A percentile compares a stretch with the other conserved stretches of the same genome.
phyloP scores from a whole-genome alignment of 1,140 invertebrate species.

The Drosophila mayri region DNA sequence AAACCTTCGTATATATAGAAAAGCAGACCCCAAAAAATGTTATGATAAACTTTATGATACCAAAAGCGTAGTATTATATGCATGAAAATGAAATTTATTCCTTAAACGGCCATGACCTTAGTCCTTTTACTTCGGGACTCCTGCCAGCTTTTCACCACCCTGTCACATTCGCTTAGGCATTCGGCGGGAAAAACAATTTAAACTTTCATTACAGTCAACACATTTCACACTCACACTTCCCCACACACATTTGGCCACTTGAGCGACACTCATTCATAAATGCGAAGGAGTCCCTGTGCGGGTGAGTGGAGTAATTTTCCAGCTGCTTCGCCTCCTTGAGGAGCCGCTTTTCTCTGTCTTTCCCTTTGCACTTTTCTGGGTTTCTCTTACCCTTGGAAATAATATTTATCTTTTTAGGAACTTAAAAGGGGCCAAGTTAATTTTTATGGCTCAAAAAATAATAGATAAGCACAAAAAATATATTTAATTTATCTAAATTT shows the following conservation, averaged over 20 bases:
- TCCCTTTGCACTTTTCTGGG: neutral
- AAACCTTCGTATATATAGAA: neutral
- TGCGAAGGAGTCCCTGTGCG: constrained; percentile 17
- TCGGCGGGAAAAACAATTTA: constrained; percentile 68
- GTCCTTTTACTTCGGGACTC: neutral
- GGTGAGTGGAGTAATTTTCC: constrained; percentile 69
- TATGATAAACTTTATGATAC: constrained; percentile 54
- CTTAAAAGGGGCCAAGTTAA: neutral
- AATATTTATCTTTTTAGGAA: neutral
- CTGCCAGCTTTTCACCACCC: constrained; percentile 8
- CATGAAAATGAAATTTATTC: constrained; percentile 60
- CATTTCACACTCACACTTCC: constrained; percentile 14
- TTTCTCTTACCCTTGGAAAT: neutral
- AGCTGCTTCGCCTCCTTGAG: constrained; percentile 60
- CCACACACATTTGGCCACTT: constrained; percentile 58
- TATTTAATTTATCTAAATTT: neutral
- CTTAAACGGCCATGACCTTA: constrained; percentile 34
- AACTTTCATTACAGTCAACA: constrained; percentile 74
- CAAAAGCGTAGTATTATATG: constrained; percentile 28
- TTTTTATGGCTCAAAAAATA: neutral
- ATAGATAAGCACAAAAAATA: neutral
- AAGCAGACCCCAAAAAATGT: constrained; percentile 31
- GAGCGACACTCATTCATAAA: constrained; percentile 71
- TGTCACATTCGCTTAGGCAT: constrained; percentile 49
- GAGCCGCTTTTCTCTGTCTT: constrained; percentile 5